Evolutionary conservation across 2,113 vertebrate genomes (phyloP).

Genomic region (Thomomys bottae): DNA sequence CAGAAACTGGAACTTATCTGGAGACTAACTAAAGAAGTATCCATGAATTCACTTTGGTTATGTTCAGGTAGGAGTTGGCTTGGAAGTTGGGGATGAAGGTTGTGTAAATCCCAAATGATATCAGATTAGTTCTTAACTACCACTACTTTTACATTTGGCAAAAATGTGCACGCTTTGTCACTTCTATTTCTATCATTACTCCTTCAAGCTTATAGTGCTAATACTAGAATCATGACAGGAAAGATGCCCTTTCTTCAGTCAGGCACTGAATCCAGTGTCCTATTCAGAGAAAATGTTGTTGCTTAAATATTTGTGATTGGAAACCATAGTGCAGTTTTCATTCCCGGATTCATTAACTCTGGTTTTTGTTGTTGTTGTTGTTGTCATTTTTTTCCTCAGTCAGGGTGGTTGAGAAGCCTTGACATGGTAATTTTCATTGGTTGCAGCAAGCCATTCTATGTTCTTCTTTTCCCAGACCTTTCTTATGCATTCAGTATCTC

Average conservation of each 20-base stretch:
- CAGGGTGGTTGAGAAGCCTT: no score
- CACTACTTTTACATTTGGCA: constrained; percentile 10
- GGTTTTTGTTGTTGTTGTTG: background rate
- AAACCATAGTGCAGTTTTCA: background rate
- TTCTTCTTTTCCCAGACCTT: background rate
- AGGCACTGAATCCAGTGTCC: background rate
- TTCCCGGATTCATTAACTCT: background rate
- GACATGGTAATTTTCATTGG: background rate
- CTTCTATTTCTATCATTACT: background rate
- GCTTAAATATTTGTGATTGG: background rate
- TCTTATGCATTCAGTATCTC: background rate
- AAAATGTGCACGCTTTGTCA: constrained; percentile 2
- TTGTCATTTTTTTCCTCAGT: background rate
- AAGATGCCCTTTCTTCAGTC: background rate
- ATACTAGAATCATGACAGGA: constrained; percentile 14
- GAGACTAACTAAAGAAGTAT: background rate
- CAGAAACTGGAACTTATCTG: background rate
- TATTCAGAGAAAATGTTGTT: background rate
- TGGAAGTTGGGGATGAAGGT: background rate
- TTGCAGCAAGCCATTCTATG: background rate
- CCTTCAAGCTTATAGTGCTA: background rate
- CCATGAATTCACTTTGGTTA: background rate
- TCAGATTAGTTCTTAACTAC: background rate
- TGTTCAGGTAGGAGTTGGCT: background rate
- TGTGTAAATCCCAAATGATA: background rate